Base-by-base conservation (phyloP, 2,797 vertebrate genomes). In the Pogonophryne albipinna region DNA sequence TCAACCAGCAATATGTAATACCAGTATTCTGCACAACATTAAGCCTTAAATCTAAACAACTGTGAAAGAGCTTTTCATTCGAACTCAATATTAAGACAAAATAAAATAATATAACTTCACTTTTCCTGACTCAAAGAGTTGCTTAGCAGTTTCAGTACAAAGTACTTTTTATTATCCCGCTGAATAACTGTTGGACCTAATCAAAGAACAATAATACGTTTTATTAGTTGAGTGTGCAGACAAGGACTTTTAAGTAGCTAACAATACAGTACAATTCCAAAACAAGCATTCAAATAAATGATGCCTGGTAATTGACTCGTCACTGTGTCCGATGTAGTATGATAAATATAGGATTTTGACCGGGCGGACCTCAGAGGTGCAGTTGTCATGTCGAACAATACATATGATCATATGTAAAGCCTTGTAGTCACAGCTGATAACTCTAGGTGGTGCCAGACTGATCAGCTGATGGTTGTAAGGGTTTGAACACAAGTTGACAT, bases 391-490 rank as follows among this genome's bases (percentile, higher is more conserved):
- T 27, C 5, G 27, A 5, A 27, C 27, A 27, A 27, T 27, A 27
- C 27, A 27, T 27, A 27, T 27, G 27, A 27, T 27, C 27, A 27
- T 27, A 27, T 27, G 4, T 31, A 8, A 20, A 49, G 16, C 16
- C 1, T 14, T 63, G 45, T 19, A 57, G 38, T 31, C 38, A 50
- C 63, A 42, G 42, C 19, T 66, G 15, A 45, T 14, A 16, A 53
- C 47, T 10, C 15, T 49, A n/a, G 62, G 34, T n/a, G 59, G 51
- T 19, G 56, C 60, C 9, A 61, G 59, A 46, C 20, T 71, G 10
- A 38, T 15, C 38, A 42, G 17, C 41, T 44, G 20, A 2, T 72
- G 42, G 45, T 19, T 38, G 14, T 51, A 2, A 44, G 17, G 13
- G 16, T 64, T 17, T 50, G 10, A 53, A 19, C 57, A 7, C n/a